Evolutionary conservation across 2,888 invertebrate genomes (phyloP), one percentile per base, ranked within the genome.

Genomic region (Catocala sponsa): DNA sequence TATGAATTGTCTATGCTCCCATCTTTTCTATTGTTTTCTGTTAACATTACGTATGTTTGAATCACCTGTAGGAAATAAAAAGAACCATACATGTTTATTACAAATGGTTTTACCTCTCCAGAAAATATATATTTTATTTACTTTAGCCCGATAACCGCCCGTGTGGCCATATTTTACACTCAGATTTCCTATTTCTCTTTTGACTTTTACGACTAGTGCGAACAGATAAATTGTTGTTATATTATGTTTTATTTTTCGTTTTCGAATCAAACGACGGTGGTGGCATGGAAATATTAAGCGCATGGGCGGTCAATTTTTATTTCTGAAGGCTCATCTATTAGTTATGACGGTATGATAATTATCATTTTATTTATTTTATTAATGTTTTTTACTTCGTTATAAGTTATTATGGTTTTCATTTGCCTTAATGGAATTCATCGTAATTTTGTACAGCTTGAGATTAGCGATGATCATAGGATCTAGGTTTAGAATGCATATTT

Each of bases 171-270:
- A 50, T 44, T 44, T 57, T 44, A 57, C 15, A 5, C 44, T 44
- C 43, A 44, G 57, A 44, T 57, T 44, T 50, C 50, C 56, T 11
- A 50, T 35, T 50, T 57, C 15, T 43, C 43, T n/a, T 15, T 44
- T 43, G 50, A 57, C 44, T 57, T 55, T 50, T 50, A 57, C 50
- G 50, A 50, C 42, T 43, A 2, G 9, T 49, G 56, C 4, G n/a
- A 43, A 57, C 43, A 44, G 42, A 57, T 50, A 57, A 57, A 57
- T 57, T 44, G 50, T 44, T 43, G 15, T 50, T 50, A 33, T 49
- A 57, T 50, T 0, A 25, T 25, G 25, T 25, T 25, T 56, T 49
- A 49, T 12, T 56, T 43, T 12, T 49, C n/a, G 5, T 50, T 33
- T 15, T 50, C 50, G 35, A 57, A 50, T 59, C 53, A 53, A 51